Conservation (phyloP, 1,140 invertebrate species). For the Aphis craccivora region DNA sequence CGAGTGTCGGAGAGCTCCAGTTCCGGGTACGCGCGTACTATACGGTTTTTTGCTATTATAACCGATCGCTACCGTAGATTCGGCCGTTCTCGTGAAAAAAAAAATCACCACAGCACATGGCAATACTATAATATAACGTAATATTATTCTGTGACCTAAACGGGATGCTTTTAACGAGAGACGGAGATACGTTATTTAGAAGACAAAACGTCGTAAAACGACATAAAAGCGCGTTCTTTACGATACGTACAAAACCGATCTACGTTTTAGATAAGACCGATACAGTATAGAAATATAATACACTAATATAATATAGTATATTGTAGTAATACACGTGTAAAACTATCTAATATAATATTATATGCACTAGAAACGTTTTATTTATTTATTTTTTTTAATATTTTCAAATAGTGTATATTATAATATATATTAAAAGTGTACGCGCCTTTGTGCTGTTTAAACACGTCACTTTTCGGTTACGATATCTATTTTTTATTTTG, state of each 20-base stretch:
- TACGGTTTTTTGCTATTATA: slow-evolving; percentile 1
- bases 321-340: background rate
- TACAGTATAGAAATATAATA: background rate
- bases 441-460: background rate
- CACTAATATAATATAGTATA: too few species aligned
- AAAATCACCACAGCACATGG: background rate
- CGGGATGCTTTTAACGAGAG: background rate
- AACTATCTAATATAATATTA: background rate
- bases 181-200: background rate
- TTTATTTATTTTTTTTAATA: background rate
- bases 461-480: slow-evolving; percentile 16
- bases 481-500: background rate
- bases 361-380: too few species aligned
- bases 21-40: background rate
- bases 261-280: background rate
- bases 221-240: background rate
- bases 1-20: background rate
- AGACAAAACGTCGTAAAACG: background rate
- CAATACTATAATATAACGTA: background rate
- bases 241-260: background rate
- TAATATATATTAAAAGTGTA: background rate
- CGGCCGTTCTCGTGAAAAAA: background rate
- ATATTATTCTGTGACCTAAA: background rate
- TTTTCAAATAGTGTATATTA: background rate
- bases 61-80: slow-evolving; percentile 7